Evolutionary conservation across 1,140 invertebrate genomes (phyloP).

Genomic region (Drusus annulatus): DNA sequence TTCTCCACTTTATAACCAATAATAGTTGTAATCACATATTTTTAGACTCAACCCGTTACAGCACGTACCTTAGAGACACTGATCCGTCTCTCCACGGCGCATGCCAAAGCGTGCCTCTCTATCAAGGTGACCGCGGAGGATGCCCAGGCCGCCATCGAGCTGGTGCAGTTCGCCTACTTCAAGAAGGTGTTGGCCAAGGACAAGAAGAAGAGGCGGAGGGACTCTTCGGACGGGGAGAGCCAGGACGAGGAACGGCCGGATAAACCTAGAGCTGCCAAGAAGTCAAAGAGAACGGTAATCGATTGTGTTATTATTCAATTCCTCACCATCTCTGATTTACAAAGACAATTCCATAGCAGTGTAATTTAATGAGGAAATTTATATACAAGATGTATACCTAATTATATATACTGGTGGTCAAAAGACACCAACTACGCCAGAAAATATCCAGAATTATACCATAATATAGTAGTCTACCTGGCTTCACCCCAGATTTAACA

Average conservation of each 20-base stretch:
- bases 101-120: conserved; percentile 95
- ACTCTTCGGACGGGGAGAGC: conserved; percentile 67
- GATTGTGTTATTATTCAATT: neutral
- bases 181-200: conserved; percentile 92
- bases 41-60: conserved; percentile 96
- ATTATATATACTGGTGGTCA: too few relatives aligned
- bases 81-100: conserved; percentile 97
- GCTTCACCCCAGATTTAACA: too few relatives aligned
- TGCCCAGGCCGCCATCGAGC: conserved; percentile 92
- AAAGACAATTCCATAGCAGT: too few relatives aligned
- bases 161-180: conserved; percentile 98
- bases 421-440: too few relatives aligned
- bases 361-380: too few relatives aligned
- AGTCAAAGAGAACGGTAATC: conserved; percentile 61
- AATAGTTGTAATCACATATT: conserved; percentile 19
- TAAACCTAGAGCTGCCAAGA: conserved; percentile 64
- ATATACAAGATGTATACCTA: too few relatives aligned
- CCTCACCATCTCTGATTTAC: too few relatives aligned
- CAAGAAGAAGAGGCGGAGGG: conserved; percentile 78
- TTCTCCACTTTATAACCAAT: too few relatives aligned
- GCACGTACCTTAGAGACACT: conserved; percentile 97
- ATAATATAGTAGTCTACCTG: too few relatives aligned
- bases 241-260: conserved; percentile 64
- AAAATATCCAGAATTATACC: too few relatives aligned
- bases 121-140: conserved; percentile 87